Base-by-base conservation (phyloP, 2,113 vertebrate genomes). In the Struthidea cinerea region DNA sequence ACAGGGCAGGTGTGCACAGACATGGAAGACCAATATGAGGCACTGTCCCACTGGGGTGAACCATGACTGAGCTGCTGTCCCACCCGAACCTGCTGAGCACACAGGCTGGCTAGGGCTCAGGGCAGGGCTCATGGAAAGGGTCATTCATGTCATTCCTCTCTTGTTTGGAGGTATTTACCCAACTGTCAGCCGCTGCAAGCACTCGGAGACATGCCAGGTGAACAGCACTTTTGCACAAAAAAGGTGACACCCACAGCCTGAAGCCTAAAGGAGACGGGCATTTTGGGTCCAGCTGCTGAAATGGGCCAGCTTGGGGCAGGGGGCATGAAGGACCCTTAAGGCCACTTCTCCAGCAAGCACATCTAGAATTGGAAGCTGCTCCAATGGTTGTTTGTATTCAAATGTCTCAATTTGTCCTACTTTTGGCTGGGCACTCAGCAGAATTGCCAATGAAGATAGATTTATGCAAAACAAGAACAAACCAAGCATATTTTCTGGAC, bases 41-140 rank as follows among this genome's bases (percentile, higher is more conserved):
- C 1, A 0, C 1, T 24, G 30, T 52, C n/a, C 41, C 4, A 0
- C 17, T 22, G 46, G 42, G 23, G 23, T 33, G 60, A 81, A 33
- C 41, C 13, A 3, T 3, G 33, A 37, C 33, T 0, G 44, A 50
- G 3, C 52, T 57, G 41, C 42, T 9, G 15, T 67, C 42, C 49
- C 76, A 59, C n/a, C 61, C 6, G 4, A 96, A 84, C 69, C 76
- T 18, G 3, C 74, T 56, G 75, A 73, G 59, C 93, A 56, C 67
- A 27, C 20, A 23, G 59, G 35, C 85, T 84, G 32, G 15, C 87
- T 44, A 67, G 63, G 52, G n/a, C 42, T 7, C 63, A 24, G 37
- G 59, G 64, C 60, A 68, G 64, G 77, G 80, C 89, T 78, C 37
- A 16, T 24, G 81, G 75, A 86, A 96, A 70, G 60, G 70, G 35